These are phyloP conservation scores for Empis stercorea DNA, from an alignment of 2,888 invertebrate species.

Conservation along the genomic window DNA sequence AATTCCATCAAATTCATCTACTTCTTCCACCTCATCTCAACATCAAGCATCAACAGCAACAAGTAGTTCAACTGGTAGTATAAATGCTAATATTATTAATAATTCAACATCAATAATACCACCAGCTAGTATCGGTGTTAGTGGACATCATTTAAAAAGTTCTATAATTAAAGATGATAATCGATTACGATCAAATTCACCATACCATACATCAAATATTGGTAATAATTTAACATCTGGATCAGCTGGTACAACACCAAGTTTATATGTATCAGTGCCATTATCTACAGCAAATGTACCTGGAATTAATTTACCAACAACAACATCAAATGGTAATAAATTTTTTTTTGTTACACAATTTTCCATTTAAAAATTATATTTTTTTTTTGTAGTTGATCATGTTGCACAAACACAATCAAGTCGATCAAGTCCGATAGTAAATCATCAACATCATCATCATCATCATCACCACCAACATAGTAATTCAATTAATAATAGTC, in stretches of 20 bases:
- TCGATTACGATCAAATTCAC: constrained; percentile 10
- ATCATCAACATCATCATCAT: constrained; percentile 23
- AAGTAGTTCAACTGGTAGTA: too few relatives aligned
- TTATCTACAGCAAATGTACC: constrained; percentile 39
- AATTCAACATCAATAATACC: constrained; percentile 9
- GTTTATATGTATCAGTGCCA: constrained; percentile 52
- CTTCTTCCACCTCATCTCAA: constrained; percentile 9
- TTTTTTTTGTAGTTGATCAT: constrained; percentile 3
- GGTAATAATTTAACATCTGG: constrained; percentile 7
- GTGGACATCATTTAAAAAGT: too few relatives aligned
- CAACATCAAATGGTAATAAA: constrained; percentile 14
- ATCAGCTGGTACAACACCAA: constrained; percentile 29
- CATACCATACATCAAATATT: constrained; percentile 8
- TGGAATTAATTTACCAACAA: constrained; percentile 33
- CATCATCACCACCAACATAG: constrained; percentile 9
- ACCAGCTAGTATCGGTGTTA: not conserved
- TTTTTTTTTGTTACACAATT: too few relatives aligned
- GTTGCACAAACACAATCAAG: constrained; percentile 6
- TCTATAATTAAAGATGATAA: constrained; percentile 5
- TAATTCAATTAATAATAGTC: not conserved
- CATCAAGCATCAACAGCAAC: not conserved
- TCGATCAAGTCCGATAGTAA: constrained; percentile 23
- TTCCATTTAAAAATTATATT: not conserved
- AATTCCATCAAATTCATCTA: constrained; percentile 5
- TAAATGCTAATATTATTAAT: not conserved